Percentiles rank a stretch among this genome's conserved stretches.
Evolutionary conservation across 2,888 invertebrate species (phyloP).

Genomic region (Dorcus parallelipipedus): DNA sequence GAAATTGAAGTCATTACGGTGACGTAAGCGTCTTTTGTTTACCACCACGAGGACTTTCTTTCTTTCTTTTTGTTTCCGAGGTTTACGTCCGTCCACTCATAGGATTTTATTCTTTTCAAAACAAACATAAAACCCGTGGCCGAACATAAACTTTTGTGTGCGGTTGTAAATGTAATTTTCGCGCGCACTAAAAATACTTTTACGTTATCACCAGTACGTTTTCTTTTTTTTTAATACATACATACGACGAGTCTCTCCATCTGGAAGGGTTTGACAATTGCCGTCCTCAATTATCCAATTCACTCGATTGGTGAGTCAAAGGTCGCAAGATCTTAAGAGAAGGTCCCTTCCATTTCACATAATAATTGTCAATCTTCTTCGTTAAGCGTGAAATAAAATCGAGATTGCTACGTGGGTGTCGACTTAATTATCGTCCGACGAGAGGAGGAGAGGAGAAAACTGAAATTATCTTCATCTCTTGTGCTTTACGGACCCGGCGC

Average conservation of each 20-base stretch:
- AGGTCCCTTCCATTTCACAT: conserved; percentile 26
- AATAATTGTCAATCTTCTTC: conserved; percentile 26
- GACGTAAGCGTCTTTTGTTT: neutral
- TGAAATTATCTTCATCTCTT: neutral
- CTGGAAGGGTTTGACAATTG: conserved; percentile 22
- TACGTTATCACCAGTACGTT: too few species aligned
- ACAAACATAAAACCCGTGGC: too few species aligned
- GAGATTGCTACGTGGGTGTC: conserved; percentile 22
- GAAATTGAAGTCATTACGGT: neutral
- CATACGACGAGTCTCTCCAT: too few species aligned
- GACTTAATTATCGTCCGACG: conserved; percentile 11
- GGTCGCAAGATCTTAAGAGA: conserved; percentile 27
- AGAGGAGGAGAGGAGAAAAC: neutral
- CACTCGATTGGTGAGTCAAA: conserved; percentile 33
- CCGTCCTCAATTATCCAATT: conserved; percentile 37
- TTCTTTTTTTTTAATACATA: too few species aligned
- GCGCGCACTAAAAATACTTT: too few species aligned
- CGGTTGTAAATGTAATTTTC: too few species aligned
- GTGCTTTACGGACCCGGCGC: neutral
- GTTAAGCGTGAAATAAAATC: conserved; percentile 29
- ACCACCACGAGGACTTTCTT: too few species aligned
- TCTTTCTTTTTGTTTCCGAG: too few species aligned
- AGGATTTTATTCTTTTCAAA: too few species aligned
- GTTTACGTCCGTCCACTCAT: too few species aligned
- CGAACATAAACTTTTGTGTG: too few species aligned